These are phyloP conservation scores for Celastrina argiolus DNA, from an alignment of 2,888 invertebrate species.

Conservation along the genomic window DNA sequence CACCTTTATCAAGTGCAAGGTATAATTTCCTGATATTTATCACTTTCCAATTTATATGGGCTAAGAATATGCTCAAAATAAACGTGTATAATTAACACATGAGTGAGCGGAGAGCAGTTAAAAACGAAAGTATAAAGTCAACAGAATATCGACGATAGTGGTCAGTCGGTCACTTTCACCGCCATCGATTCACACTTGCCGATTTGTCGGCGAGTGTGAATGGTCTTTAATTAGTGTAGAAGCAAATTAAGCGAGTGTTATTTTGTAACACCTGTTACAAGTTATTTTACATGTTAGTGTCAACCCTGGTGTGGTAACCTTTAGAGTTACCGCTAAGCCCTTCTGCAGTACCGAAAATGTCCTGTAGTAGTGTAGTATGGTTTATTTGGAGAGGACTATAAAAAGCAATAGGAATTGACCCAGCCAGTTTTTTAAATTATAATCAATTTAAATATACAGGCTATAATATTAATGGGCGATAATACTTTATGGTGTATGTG, in stretches of 20 bases:
- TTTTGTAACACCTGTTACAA: not conserved
- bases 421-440: no score
- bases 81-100: slow-evolving; percentile 24
- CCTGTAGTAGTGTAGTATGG: not conserved
- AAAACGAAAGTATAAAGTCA: slow-evolving; percentile 77
- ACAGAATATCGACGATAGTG: slow-evolving; percentile 70
- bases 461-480: no score
- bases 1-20: not conserved
- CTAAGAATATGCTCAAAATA: slow-evolving; percentile 15
- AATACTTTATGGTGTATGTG: no score
- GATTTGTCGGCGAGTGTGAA: slow-evolving; percentile 51
- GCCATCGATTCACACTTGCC: slow-evolving; percentile 57
- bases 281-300: not conserved
- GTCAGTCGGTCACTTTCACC: slow-evolving; percentile 78
- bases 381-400: no score
- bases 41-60: slow-evolving; percentile 14
- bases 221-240: slow-evolving; percentile 11
- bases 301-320: no score
- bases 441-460: no score
- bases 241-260: not conserved
- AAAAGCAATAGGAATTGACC: no score
- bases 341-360: not conserved
- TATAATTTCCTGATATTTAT: not conserved
- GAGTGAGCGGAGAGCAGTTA: slow-evolving; percentile 70
- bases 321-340: no score